These are phyloP conservation scores for Chloropsis hardwickii DNA, from an alignment of 2,113 vertebrate genomes.

Conservation along the genomic window DNA sequence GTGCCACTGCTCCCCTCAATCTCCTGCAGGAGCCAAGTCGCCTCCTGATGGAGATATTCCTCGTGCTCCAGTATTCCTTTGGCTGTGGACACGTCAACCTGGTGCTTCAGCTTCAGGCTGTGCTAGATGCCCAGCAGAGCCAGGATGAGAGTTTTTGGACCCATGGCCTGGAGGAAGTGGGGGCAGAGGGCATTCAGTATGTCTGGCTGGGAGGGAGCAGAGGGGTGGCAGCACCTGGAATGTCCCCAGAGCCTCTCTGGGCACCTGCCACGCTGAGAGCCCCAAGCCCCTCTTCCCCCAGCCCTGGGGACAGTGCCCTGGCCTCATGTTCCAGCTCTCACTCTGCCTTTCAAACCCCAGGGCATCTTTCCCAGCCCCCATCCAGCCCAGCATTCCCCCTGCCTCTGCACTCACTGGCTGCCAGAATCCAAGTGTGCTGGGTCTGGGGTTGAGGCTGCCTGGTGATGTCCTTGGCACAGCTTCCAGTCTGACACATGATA, in stretches of 20 bases:
- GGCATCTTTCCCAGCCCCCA: not conserved
- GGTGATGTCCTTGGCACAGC: not conserved
- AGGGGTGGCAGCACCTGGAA: no score
- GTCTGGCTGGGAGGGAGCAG: not conserved
- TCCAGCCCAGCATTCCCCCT: not conserved
- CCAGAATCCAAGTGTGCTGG: not conserved
- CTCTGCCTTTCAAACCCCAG: not conserved
- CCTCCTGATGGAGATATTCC: not conserved
- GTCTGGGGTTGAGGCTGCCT: not conserved
- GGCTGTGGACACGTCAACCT: no score
- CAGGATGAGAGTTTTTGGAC: not conserved
- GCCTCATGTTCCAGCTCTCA: not conserved
- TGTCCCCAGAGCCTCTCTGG: not conserved
- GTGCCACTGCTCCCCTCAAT: not conserved
- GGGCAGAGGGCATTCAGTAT: not conserved
- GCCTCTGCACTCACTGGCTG: not conserved
- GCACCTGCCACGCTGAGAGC: not conserved
- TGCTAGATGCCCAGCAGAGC: not conserved
- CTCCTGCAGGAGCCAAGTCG: not conserved
- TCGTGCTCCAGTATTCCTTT: accelerated
- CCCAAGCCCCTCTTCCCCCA: not conserved
- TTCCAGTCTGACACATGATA: not conserved
- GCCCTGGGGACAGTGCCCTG: not conserved
- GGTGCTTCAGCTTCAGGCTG: not conserved
- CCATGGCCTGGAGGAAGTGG: not conserved